Evolutionary conservation across 2,888 invertebrate species (phyloP).

Genomic region (Aspidiotus destructor): DNA sequence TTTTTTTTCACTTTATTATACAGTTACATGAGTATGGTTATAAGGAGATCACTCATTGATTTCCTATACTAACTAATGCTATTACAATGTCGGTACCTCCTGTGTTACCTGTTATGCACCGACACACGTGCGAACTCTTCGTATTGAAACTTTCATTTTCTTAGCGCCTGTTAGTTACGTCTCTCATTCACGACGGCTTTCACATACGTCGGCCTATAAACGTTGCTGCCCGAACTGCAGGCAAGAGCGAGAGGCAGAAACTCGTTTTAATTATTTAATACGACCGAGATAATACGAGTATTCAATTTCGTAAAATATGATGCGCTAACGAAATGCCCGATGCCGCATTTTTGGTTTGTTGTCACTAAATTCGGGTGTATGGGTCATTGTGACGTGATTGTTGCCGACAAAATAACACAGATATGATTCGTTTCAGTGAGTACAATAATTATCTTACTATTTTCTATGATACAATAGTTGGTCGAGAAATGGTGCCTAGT

Average conservation of each 20-base stretch:
- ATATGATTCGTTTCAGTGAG: too few species aligned
- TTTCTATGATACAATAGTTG: too few species aligned
- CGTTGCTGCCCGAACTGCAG: neutral
- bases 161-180: neutral
- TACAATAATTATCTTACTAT: too few species aligned
- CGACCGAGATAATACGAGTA: neutral
- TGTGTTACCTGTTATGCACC: too few species aligned
- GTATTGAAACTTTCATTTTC: neutral
- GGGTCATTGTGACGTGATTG: neutral
- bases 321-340: constrained; percentile 5
- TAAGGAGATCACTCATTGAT: too few species aligned
- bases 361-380: neutral
- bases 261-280: constrained; percentile 17
- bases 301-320: neutral
- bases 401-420: neutral
- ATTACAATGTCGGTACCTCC: too few species aligned
- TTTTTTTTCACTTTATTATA: too few species aligned
- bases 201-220: constrained; percentile 3
- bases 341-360: neutral
- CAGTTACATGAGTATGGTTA: too few species aligned
- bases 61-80: too few species aligned
- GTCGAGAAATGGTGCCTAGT: neutral
- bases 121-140: neutral
- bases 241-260: constrained; percentile 11
- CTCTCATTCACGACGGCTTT: constrained; percentile 14